Evolutionary conservation across 2,113 vertebrate species (phyloP), one percentile per base, ranked within the genome.

Genomic region (Pseudolaguvia tuberculata): DNA sequence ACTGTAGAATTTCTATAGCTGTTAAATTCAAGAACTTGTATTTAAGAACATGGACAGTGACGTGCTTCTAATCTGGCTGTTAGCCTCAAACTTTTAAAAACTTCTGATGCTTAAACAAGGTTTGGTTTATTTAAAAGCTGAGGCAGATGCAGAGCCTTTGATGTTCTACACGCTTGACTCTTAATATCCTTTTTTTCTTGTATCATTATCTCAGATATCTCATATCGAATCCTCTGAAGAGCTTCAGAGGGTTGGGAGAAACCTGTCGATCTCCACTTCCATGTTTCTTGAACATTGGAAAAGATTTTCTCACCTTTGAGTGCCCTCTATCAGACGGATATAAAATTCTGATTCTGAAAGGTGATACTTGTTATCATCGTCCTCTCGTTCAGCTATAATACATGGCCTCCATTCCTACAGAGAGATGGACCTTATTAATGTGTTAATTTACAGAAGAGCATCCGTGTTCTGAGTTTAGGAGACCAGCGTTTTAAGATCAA

Each of bases 131-230:
- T 71, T 77, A 62, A 71, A 50, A 74, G 29, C 31, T 72, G 57
- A 47, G 59, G 52, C 23, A 79, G 75, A 76, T 76, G 66, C 53
- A 21, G 23, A 0, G 55, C 56, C 50, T 65, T 74, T 63, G 71
- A 73, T 79, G 59, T 79, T 82, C 83, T 68, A 47, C 27, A 77
- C 74, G 80, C 74, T 78, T 70, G 78, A 72, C 73, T 87, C 71
- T 71, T 86, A 85, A 79, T 87, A 85, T 86, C 84, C 85, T 87
- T 86, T 85, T 77, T 80, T 87, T 88, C 86, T 88, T 80, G 80
- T 87, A 81, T 78, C 78, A 76, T 76, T 79, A 82, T 84, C 82
- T 81, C 68, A 79, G 83, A 78, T 79, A 82, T 21, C 70, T 72
- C 63, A 51, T 78, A 79, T 82, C 72, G 51, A 71, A 79, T 67